These are phyloP conservation scores for Syngnathus floridae DNA, from an alignment of 2,113 vertebrate genomes.

Conservation along the genomic window DNA sequence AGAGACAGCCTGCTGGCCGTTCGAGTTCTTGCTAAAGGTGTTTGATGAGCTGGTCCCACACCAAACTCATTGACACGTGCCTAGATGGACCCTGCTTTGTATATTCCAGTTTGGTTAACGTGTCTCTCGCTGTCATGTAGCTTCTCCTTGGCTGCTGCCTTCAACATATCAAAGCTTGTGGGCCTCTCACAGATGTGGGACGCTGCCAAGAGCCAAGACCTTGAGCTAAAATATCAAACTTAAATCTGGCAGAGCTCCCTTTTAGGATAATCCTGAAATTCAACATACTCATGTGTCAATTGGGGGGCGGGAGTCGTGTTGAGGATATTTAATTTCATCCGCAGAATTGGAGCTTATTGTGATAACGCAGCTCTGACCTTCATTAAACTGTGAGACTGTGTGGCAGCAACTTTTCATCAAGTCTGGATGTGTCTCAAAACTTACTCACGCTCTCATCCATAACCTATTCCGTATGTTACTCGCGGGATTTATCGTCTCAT, in stretches of 20 bases:
- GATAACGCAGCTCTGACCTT: constrained; percentile 24
- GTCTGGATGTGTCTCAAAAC: constrained; percentile 17
- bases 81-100: too few species aligned
- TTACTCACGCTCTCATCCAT: constrained; percentile 22
- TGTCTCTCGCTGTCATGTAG: constrained; percentile 10
- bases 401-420: constrained; percentile 24
- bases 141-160: constrained; percentile 18
- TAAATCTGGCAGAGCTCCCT: constrained; percentile 21
- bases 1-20: neutral
- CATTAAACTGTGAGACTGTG: constrained; percentile 40
- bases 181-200: constrained; percentile 47
- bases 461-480: constrained; percentile 55
- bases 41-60: neutral
- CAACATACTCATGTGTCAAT: constrained; percentile 13
- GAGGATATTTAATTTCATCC: constrained; percentile 38
- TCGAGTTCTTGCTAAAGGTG: neutral
- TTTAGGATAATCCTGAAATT: constrained; percentile 21
- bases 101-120: constrained; percentile 7
- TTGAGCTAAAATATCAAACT: constrained; percentile 37
- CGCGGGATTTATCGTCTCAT: constrained; percentile 14
- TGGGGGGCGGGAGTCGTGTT: constrained; percentile 12
- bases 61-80: neutral
- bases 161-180: constrained; percentile 42
- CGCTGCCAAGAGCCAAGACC: constrained; percentile 24
- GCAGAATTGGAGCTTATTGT: constrained; percentile 27